Base-by-base conservation (phyloP, 1,140 invertebrate genomes). In the Heliconius himera region DNA sequence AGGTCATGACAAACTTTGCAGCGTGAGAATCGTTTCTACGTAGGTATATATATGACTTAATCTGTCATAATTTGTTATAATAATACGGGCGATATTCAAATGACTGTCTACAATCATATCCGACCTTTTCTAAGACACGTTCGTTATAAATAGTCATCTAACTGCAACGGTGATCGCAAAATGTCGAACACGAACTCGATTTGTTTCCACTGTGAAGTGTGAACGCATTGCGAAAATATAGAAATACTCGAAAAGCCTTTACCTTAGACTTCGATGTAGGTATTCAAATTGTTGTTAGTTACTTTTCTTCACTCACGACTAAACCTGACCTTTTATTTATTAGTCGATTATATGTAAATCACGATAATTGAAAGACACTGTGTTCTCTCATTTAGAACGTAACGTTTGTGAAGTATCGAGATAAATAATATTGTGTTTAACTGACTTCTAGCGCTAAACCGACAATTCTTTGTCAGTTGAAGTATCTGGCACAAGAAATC, bases 141-240 rank as follows among this genome's bases (percentile, higher is more conserved):
- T 93, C 89, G 91, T 92, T 93, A 92, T 93, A 94, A 93, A 93
- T 91, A 93, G 91, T 93, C 92, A 90, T 93, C 92, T 91, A 90
- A 91, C 88, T 90, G 87, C 91, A 78, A 78, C 88, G 82, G 89
- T 91, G 89, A 90, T 93, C 89, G 88, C 89, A 86, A 93, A 93
- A 93, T 94, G 91, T 92, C 91, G 89, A 91, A 93, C 90, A 92
- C 91, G 90, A 94, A 92, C 87, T 92, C 89, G 85, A 92, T 92
- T 90, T 91, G 85, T 90, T 91, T 90, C 88, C 54, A 22, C 54
- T 22, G 20, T 22, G 54, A n/a, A 56, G 93, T 93, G 87, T 86
- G 88, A 91, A 90, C n/a, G 54, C n/a, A 22, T 93, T 93, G 86
- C 88, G 88, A 92, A 90, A 92, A 92, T 88, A 74, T 86, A 89